These are phyloP conservation scores for Oreochromis mossambicus DNA, from an alignment of 2,797 vertebrate species.

Conservation along the genomic window DNA sequence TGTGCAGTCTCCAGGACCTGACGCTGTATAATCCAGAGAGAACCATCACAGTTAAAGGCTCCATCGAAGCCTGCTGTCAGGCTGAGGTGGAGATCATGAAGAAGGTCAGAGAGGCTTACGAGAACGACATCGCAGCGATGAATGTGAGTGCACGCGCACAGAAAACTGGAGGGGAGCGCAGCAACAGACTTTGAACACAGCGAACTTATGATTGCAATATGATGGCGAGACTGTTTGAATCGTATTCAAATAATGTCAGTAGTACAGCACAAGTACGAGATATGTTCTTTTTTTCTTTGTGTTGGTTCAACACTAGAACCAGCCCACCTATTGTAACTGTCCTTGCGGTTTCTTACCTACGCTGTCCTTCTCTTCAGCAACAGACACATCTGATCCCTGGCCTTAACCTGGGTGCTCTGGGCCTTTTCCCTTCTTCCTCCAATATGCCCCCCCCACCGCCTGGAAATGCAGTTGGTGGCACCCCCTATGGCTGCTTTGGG, in stretches of 20 bases:
- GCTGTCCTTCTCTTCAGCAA: constrained; percentile 69
- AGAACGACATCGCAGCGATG: constrained; percentile 94
- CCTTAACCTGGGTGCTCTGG: constrained; percentile 88
- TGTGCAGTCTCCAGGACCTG: constrained; percentile 87
- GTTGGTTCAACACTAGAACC: neutral
- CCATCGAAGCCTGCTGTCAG: constrained; percentile 85
- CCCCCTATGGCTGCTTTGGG: constrained; percentile 89
- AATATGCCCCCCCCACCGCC: constrained; percentile 86
- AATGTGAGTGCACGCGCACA: constrained; percentile 75
- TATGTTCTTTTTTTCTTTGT: neutral
- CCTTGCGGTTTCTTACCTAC: neutral
- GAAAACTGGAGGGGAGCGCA: neutral
- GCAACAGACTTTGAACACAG: neutral
- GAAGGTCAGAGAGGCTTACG: constrained; percentile 93
- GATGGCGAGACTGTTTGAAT: neutral
- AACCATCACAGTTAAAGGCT: constrained; percentile 90
- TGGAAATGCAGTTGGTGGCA: constrained; percentile 78
- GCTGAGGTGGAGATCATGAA: constrained; percentile 94
- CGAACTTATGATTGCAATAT: neutral
- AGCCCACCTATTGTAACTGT: neutral
- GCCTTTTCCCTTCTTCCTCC: constrained; percentile 90
- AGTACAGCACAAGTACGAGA: neutral
- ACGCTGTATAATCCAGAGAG: constrained; percentile 93
- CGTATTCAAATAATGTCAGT: neutral
- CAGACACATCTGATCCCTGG: constrained; percentile 95